phyloP scores from a whole-genome alignment of 2,888 invertebrate genomes.

The Mythimna loreyi region DNA sequence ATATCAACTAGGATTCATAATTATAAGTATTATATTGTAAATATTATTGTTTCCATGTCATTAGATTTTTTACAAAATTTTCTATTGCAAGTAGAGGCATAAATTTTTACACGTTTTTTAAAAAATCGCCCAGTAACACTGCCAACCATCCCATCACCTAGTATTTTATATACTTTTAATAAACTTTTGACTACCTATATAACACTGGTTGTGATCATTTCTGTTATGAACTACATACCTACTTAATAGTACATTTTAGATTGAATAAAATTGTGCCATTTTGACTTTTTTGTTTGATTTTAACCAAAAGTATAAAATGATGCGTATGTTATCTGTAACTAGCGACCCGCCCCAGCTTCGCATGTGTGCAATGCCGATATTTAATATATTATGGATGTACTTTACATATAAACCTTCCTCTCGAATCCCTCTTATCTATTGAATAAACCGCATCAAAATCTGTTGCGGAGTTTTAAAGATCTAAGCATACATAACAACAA shows the following conservation, averaged over 20 bases:
- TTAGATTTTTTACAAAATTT: conserved; percentile 79
- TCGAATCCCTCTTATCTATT: too few relatives aligned
- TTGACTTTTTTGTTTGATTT: conserved; percentile 67
- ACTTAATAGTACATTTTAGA: conserved; percentile 74
- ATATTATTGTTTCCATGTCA: conserved; percentile 69
- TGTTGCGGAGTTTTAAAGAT: too few relatives aligned
- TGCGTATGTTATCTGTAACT: not conserved
- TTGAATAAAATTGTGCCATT: conserved; percentile 87
- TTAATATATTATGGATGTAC: too few relatives aligned
- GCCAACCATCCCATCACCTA: conserved; percentile 70
- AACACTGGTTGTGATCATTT: conserved; percentile 86
- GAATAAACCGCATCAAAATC: too few relatives aligned
- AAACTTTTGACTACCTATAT: conserved; percentile 72
- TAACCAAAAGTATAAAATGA: not conserved
- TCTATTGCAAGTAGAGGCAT: conserved; percentile 62
- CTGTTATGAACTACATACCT: conserved; percentile 70
- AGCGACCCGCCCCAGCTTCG: too few relatives aligned
- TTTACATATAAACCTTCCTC: too few relatives aligned
- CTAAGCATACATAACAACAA: too few relatives aligned
- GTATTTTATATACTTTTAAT: conserved; percentile 58
- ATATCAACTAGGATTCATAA: conserved; percentile 58
- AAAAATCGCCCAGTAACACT: conserved; percentile 67
- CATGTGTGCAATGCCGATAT: too few relatives aligned
- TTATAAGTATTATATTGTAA: conserved; percentile 60
- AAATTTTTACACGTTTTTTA: conserved; percentile 57